A percentile compares a stretch with the other conserved stretches of the same genome.
Evolutionary conservation across 2,888 invertebrate species (phyloP).

Genomic region (Phortica magna): DNA sequence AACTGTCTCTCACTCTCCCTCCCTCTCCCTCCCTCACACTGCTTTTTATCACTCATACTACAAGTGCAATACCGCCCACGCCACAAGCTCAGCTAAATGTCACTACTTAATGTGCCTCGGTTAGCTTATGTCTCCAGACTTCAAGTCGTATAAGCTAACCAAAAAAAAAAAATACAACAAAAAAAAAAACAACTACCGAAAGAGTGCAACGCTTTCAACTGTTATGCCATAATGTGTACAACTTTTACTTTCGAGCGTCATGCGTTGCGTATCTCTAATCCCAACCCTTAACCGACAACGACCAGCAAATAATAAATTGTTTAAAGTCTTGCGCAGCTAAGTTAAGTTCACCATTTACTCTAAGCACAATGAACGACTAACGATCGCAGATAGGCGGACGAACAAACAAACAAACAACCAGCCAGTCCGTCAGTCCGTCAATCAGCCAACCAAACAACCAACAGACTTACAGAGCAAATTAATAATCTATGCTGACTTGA

Average conservation of each 20-base stretch:
- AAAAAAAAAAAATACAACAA: no score
- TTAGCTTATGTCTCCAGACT: neutral
- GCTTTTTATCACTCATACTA: neutral
- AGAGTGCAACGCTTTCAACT: no score
- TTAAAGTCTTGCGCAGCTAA: conserved; percentile 23
- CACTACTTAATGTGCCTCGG: neutral
- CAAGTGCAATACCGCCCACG: neutral
- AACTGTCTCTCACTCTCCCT: neutral
- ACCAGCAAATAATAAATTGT: conserved; percentile 36
- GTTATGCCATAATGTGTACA: neutral
- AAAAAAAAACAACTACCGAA: no score
- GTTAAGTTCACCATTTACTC: neutral
- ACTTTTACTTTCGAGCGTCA: neutral
- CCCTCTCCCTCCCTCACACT: neutral
- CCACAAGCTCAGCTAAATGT: conserved; percentile 1
- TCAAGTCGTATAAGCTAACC: neutral
- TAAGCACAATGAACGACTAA: neutral
- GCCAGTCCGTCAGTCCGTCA: no score
- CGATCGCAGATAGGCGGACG: neutral
- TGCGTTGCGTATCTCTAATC: neutral
- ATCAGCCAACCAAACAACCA: no score
- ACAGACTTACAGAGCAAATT: conserved; percentile 2
- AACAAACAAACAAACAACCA: no score
- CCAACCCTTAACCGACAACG: neutral
- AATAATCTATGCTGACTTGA: conserved; percentile 32